A percentile compares a stretch with the other conserved stretches of the same genome.
These are phyloP conservation scores for Arrhamphus sclerolepis DNA, from an alignment of 2,797 vertebrate species.

Conservation along the genomic window DNA sequence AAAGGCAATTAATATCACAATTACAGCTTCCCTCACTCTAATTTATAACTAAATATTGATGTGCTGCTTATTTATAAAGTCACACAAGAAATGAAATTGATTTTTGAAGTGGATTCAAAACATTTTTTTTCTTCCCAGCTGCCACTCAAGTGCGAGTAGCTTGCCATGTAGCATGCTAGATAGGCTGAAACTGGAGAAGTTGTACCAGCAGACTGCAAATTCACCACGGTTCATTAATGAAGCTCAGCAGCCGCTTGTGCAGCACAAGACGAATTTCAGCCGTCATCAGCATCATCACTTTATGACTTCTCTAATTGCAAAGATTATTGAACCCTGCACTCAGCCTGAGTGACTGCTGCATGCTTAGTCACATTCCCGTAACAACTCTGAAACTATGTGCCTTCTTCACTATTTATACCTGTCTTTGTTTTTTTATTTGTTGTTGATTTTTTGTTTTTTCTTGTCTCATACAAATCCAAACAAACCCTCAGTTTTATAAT, in stretches of 20 bases:
- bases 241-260: slow-evolving; percentile 24
- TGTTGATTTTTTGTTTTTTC: no score
- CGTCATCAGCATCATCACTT: slow-evolving; percentile 24
- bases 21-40: background rate
- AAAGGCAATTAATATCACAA: slow-evolving; percentile 9
- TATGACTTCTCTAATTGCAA: slow-evolving; percentile 40
- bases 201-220: slow-evolving; percentile 18
- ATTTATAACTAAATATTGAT: background rate
- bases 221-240: slow-evolving; percentile 42
- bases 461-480: background rate
- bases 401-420: background rate
- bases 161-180: slow-evolving; percentile 13
- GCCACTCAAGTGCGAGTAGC: background rate
- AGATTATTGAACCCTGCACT: slow-evolving; percentile 26
- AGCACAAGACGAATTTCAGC: slow-evolving; percentile 31
- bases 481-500: background rate
- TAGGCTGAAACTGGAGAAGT: slow-evolving; percentile 11
- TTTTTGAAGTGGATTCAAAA: slow-evolving; percentile 1
- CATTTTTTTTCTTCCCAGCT: slow-evolving; percentile 4
- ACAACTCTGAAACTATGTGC: no score
- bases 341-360: slow-evolving; percentile 7
- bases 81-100: slow-evolving; percentile 1
- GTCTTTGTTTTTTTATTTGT: slow-evolving; percentile 14
- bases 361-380: background rate
- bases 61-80: slow-evolving; percentile 1